Percentiles rank a stretch among this genome's conserved stretches.
These are phyloP conservation scores for Silurus aristotelis DNA, from an alignment of 2,797 vertebrate species.

Conservation along the genomic window DNA sequence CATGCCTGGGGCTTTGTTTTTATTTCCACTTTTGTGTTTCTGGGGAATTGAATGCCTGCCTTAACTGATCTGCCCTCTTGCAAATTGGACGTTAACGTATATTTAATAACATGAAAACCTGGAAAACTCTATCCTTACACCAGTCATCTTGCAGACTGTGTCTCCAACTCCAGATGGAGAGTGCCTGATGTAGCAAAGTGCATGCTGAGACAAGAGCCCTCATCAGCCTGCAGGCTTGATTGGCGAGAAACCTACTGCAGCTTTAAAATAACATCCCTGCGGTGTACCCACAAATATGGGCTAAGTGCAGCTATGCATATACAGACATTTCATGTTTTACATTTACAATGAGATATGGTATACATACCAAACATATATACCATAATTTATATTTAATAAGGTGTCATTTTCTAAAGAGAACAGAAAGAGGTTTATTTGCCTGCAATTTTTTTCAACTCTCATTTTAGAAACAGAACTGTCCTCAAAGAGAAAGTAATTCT, in stretches of 20 bases:
- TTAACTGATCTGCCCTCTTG: not conserved
- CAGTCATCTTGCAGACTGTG: not conserved
- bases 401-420: not conserved
- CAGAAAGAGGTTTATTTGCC: not conserved
- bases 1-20: not conserved
- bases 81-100: not conserved
- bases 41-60: not conserved
- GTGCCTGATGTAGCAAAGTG: conserved; percentile 9
- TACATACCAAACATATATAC: not conserved
- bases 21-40: not conserved
- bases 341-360: not conserved
- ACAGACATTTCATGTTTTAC: not conserved
- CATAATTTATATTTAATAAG: not conserved
- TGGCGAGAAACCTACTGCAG: conserved; percentile 6
- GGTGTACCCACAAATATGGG: not conserved
- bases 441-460: not conserved
- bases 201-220: conserved; percentile 24
- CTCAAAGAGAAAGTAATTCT: not conserved
- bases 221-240: conserved; percentile 29
- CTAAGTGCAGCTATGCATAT: not conserved
- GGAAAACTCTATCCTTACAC: conserved; percentile 1
- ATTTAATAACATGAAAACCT: conserved; percentile 4
- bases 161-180: not conserved
- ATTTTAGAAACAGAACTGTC: not conserved
- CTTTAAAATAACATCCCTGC: conserved; percentile 12